Percentiles rank a stretch among this genome's conserved stretches.
Evolutionary conservation across 2,888 invertebrate genomes (phyloP).

Genomic region (Rotaria macrura): DNA sequence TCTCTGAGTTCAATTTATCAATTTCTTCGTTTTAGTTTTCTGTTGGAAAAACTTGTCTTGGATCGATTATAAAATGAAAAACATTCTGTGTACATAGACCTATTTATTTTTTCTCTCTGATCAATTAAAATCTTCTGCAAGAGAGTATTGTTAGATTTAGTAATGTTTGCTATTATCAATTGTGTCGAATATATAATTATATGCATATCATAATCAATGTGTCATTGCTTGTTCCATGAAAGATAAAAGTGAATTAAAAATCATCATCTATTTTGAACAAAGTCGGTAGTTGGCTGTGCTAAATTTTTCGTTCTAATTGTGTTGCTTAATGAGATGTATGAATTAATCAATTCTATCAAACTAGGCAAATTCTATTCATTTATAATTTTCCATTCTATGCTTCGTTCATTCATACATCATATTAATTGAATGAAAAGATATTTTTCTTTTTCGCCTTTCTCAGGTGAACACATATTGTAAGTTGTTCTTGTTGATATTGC

Average conservation of each 20-base stretch:
- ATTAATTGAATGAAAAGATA: not conserved
- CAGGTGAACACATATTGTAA: not conserved
- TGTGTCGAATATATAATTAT: not conserved
- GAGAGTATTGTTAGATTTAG: not conserved
- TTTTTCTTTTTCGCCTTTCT: not conserved
- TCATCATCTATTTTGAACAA: too few relatives aligned
- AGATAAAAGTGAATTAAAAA: too few relatives aligned
- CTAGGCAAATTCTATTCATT: not conserved
- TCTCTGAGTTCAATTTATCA: not conserved
- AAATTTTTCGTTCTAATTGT: not conserved
- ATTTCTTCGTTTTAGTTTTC: not conserved
- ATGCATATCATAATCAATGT: not conserved
- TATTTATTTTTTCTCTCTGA: not conserved
- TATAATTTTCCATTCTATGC: too few relatives aligned
- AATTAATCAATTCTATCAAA: not conserved
- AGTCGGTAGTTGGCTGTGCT: too few relatives aligned
- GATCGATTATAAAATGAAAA: not conserved
- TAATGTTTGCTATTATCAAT: not conserved
- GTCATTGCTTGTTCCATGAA: not conserved
- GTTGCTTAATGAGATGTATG: not conserved
- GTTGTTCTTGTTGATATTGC: not conserved
- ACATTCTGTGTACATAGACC: not conserved
- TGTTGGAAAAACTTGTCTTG: not conserved
- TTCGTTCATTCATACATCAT: not conserved
- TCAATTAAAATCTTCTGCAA: not conserved